Base-by-base conservation (phyloP, 2,888 invertebrate genomes). In the Caenorhabditis wallacei region DNA sequence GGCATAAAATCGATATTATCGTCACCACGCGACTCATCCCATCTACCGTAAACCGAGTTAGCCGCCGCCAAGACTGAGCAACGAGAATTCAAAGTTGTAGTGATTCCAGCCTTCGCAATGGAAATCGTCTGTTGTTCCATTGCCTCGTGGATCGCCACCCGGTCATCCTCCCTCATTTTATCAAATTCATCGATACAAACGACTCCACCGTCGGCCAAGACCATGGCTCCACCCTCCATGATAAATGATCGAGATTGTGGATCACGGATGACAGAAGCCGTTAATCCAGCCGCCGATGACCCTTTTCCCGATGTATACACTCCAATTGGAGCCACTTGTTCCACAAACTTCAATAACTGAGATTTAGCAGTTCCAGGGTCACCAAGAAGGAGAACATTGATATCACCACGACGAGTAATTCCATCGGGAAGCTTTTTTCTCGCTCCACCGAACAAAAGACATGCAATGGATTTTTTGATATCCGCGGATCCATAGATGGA, bases 41-140 rank as follows among this genome's bases (percentile, higher is more conserved):
- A 99, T 18, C 98, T 95, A 0, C 99, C 99, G 93, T 96, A 98
- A 82, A 98, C 95, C 5, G 97, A 97, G 93, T 99, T 99, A 5
- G 99, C 99, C 0, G 99, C 99, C 24, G 99, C 99, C 61, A 99
- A 94, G n/a, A 99, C 98, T 0, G 98, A 97, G 93, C 99, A 99
- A 7, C 99, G 95, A 0, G 98, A 97, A 93, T 99, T 99, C 70
- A 99, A 93, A 0, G 98, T 99, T 0, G 99, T 98, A 0, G 98
- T 99, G 85, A 99, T 99, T 16, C 98, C 99, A 81, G 99, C 99
- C 94, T 99, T 99, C 1, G 99, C 98, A 88, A 99, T 97, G 0
- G 98, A 98, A 91, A 99, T 99, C 2, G 99, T 99, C 93, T 99
- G 99, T 92, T 99, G 99, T 92, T 99, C 99, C 99, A 99, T 99